phyloP scores from a whole-genome alignment of 2,113 vertebrate genomes.

The Nothocercus julius region DNA sequence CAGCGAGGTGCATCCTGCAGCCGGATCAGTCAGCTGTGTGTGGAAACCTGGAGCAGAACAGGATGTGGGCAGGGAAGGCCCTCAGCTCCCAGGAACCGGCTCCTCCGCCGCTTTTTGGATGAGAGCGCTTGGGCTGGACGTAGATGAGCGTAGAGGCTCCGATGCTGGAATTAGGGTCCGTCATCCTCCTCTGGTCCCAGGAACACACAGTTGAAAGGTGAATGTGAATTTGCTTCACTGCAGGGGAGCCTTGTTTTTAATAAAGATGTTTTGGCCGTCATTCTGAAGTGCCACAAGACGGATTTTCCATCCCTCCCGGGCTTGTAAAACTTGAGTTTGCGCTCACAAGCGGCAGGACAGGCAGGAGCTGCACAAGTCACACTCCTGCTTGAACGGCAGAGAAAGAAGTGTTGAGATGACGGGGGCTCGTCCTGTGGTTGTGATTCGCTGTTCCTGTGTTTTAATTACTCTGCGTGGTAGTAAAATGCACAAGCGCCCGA shows the following conservation, averaged over 20 bases:
- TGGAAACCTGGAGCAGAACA: constrained; percentile 41
- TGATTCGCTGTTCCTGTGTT: constrained; percentile 54
- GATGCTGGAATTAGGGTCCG: constrained; percentile 46
- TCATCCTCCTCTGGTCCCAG: neutral
- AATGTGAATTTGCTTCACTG: neutral
- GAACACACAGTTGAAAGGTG: neutral
- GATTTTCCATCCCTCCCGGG: neutral
- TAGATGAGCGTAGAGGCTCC: neutral
- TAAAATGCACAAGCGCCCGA: constrained; percentile 45
- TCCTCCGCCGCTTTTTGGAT: constrained; percentile 28
- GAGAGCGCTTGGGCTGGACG: neutral
- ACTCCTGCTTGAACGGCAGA: constrained; percentile 49
- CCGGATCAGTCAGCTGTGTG: constrained; percentile 58
- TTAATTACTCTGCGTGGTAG: constrained; percentile 36
- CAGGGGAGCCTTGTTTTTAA: neutral
- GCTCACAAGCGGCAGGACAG: constrained; percentile 6
- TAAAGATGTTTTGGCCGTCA: neutral
- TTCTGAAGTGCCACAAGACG: neutral
- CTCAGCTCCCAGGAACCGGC: constrained; percentile 32
- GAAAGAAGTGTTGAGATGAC: constrained; percentile 44
- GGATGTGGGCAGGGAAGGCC: constrained; percentile 40
- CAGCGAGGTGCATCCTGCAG: constrained; percentile 72
- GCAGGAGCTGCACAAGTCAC: neutral
- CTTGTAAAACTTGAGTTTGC: neutral
- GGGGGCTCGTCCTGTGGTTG: constrained; percentile 57